A percentile compares a stretch with the other conserved stretches of the same genome.
phyloP scores from a whole-genome alignment of 2,888 invertebrate genomes.

The Tetramorium bicarinatum region DNA sequence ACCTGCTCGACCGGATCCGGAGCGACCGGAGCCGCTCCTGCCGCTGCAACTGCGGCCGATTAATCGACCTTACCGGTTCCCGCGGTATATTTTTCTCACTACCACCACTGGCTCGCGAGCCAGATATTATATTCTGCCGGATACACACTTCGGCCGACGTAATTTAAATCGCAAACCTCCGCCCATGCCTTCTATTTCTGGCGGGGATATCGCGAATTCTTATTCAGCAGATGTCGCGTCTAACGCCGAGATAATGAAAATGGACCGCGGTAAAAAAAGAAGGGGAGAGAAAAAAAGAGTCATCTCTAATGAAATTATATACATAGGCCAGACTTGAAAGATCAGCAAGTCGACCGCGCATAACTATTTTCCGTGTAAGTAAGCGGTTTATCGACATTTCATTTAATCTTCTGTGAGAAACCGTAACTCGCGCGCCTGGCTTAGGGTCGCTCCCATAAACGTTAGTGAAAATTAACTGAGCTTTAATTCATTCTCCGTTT shows the following conservation, averaged over 20 bases:
- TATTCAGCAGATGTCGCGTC: conserved; percentile 54
- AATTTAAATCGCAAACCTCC: conserved; percentile 59
- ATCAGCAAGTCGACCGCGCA: conserved; percentile 32
- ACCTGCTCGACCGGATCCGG: conserved; percentile 73
- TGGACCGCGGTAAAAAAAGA: background rate
- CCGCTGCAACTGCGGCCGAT: conserved; percentile 62
- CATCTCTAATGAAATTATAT: conserved; percentile 30
- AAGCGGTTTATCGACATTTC: conserved; percentile 50
- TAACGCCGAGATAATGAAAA: conserved; percentile 49
- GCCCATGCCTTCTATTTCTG: conserved; percentile 43
- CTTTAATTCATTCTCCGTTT: conserved; percentile 48
- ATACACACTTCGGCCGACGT: conserved; percentile 46
- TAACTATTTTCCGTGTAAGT: conserved; percentile 44
- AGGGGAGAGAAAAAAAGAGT: background rate
- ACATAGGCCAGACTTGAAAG: conserved; percentile 32
- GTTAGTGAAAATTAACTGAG: conserved; percentile 48
- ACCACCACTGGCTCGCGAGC: conserved; percentile 53
- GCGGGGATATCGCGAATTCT: conserved; percentile 48
- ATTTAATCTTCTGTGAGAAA: conserved; percentile 49
- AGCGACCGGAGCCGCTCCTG: conserved; percentile 60
- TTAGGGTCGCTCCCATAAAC: conserved; percentile 43
- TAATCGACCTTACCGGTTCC: conserved; percentile 75
- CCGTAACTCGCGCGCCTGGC: conserved; percentile 35
- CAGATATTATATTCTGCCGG: conserved; percentile 62
- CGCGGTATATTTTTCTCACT: conserved; percentile 52